phyloP scores from a whole-genome alignment of 37 sponge, comb jelly and placozoan genomes.

The Agelas oroides region DNA sequence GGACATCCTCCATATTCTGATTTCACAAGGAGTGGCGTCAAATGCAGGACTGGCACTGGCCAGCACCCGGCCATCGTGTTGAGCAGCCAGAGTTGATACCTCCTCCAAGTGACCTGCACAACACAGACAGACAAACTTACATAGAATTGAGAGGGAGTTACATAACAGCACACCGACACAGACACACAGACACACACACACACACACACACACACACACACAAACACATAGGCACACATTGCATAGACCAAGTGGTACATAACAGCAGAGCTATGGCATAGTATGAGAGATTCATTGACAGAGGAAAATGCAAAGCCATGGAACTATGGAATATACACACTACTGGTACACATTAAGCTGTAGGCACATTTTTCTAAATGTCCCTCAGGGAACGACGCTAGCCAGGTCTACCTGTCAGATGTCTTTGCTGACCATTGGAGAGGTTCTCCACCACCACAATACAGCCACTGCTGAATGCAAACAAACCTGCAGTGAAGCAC shows the following conservation, averaged over 20 bases:
- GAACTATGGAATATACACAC: no score
- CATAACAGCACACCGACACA: background rate
- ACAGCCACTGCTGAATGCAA: slow-evolving; percentile 81
- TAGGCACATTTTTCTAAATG: no score
- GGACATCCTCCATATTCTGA: slow-evolving; percentile 66
- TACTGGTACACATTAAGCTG: no score
- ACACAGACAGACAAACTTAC: background rate
- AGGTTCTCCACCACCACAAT: slow-evolving; percentile 80
- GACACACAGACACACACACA: background rate
- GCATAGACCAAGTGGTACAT: no score
- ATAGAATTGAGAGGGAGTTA: background rate
- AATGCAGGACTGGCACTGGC: slow-evolving; percentile 72
- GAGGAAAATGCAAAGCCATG: no score
- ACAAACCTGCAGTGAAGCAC: slow-evolving; percentile 55
- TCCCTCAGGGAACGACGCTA: background rate
- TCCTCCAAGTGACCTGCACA: slow-evolving; percentile 71
- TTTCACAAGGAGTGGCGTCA: slow-evolving; percentile 52
- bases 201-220: no score
- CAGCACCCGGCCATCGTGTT: slow-evolving; percentile 52
- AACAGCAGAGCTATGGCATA: no score
- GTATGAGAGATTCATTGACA: no score
- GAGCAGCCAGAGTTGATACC: slow-evolving; percentile 74
- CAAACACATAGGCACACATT: no score
- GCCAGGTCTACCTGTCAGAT: slow-evolving; percentile 57
- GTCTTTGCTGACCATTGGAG: slow-evolving; percentile 55